Conservation (phyloP, 2,888 invertebrate genomes). For the Andrena minutula region DNA sequence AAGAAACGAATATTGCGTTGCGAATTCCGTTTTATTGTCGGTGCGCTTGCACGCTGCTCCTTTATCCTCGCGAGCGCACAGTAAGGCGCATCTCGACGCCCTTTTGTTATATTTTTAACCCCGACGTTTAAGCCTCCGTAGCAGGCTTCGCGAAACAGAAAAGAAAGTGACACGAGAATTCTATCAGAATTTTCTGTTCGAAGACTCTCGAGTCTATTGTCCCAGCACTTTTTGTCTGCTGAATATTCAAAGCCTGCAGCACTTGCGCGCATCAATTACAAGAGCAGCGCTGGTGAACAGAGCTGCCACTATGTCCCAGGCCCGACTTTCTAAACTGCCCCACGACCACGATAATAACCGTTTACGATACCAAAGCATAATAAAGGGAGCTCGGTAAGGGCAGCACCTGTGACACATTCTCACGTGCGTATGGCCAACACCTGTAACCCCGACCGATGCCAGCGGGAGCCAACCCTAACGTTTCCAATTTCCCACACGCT, state of each 20-base stretch:
- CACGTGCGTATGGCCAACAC: conserved; percentile 81
- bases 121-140: conserved; percentile 39
- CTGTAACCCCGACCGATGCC: conserved; percentile 75
- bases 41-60: conserved; percentile 36
- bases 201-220: too few species aligned
- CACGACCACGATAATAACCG: conserved; percentile 67
- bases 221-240: too few species aligned
- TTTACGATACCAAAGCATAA: conserved; percentile 78
- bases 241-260: too few species aligned
- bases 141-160: neutral
- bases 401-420: conserved; percentile 83
- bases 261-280: too few species aligned
- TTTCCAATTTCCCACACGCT: conserved; percentile 73
- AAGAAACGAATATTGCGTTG: conserved; percentile 74
- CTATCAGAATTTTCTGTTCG: too few species aligned
- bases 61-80: conserved; percentile 27
- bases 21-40: conserved; percentile 69
- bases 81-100: conserved; percentile 6
- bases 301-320: too few species aligned
- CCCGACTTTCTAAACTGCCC: conserved; percentile 39
- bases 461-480: conserved; percentile 53
- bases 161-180: too few species aligned
- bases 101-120: conserved; percentile 40
- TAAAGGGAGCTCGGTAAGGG: conserved; percentile 61
- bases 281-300: too few species aligned